Base-by-base conservation (phyloP, 2,888 invertebrate species). In the Chaetoderma sp. region DNA sequence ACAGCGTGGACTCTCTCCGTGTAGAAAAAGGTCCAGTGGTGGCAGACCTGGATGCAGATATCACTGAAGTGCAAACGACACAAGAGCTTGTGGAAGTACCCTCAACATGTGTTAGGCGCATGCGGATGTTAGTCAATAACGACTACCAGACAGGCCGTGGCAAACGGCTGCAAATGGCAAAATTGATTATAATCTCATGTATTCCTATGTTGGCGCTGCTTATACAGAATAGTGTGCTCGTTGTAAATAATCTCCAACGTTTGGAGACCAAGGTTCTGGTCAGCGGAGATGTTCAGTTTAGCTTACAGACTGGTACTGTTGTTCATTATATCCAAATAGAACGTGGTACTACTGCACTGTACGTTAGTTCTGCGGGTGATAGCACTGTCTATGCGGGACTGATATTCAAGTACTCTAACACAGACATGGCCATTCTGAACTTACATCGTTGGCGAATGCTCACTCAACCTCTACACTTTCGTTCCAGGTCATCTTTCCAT, bases 241-340 rank as follows among this genome's bases (percentile, higher is more conserved):
- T 52, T 16, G 66, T 50, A 0, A 30, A 52, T n/a, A 67, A 55
- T 32, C 57, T 42, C 4, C 21, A 61, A 56, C 63, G n/a, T 13
- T 16, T 70, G 2, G 28, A 47, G 4, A 44, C 45, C 13, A 58
- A 28, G 6, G 25, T 44, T 4, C 39, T 64, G 6, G 32, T 52
- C 32, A 63, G 66, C 25, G 44, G 50, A 0, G 52, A 62, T 18
- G 65, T 79, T 18, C 27, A 39, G n/a, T 68, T 73, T 60, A 79
- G 79, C 42, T 63, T 77, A 0, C 72, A 78, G 55, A 71, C 73
- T 0, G 76, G 76, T 4, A 59, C 57, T 18, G 68, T 78, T 4
- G 65, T 80, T 1, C 80, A 79, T 56, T 47, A 49, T 13, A 56
- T 72, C 4, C 80, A 80, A 67, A 73, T 74, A 27, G 79, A 80